Base-by-base conservation (phyloP, 2,888 invertebrate genomes). In the Sussaba pulchella region DNA sequence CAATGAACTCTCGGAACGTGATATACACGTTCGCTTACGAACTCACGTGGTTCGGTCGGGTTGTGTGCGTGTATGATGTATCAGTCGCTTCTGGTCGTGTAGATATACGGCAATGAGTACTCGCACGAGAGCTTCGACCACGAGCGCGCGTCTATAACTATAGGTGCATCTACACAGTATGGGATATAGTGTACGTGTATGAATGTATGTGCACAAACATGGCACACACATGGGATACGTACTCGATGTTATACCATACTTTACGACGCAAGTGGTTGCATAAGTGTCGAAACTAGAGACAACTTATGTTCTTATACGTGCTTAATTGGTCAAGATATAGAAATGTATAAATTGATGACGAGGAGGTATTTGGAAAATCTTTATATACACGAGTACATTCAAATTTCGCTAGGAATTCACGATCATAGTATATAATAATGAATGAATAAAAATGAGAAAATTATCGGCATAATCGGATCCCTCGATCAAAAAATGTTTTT, bases 1-100 rank as follows among this genome's bases (percentile, higher is more conserved):
- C 91, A 91, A 90, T 91, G 91, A 91, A 91, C 91, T 91, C 91
- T 85, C 84, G 87, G 88, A 84, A 88, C 87, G 90, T 88, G 90
- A 88, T 89, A 91, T 41, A 45, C 43, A 54, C 26, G 31, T 66
- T 36, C n/a, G 41, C 17, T 8, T 10, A 39, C 31, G 36, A 19
- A 8, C 14, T 47, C 54, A 19, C 41, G 57, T 17, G 47, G 41
- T 39, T 9, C 5, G 31, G 36, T 17, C 10, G 47, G 12, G 31
- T 12, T 12, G 72, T 77, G 45, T 52, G 9, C 10, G 50, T 50
- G 69, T 14, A 75, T 75, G 61, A 69, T 75, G 75, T 52, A 75
- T 75, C 67, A 52, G 61, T 67, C 47, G 61, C 52, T 43, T 69
- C 61, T 63, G 74, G 59, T 31, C 31, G 31, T 70, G 43, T 70